These are phyloP conservation scores for Octopus sinensis DNA, from an alignment of 1,140 invertebrate genomes.

Conservation along the genomic window DNA sequence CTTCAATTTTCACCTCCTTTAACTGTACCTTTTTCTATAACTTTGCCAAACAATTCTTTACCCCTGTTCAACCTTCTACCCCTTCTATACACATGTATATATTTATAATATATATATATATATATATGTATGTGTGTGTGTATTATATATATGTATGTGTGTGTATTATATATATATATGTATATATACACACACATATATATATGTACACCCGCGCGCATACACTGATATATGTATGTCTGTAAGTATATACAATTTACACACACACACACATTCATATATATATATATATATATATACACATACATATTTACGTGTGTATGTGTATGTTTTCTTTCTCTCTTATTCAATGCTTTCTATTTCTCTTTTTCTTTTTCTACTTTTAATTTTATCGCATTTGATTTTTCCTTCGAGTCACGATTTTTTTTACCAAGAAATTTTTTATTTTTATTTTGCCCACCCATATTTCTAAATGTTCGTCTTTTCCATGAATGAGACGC, in stretches of 20 bases:
- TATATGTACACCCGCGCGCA: neutral
- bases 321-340: neutral
- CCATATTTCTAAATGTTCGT: too few relatives aligned
- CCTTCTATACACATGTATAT: neutral
- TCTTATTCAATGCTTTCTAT: too few relatives aligned
- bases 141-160: neutral
- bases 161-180: neutral
- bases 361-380: too few relatives aligned
- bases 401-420: too few relatives aligned
- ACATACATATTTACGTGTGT: neutral
- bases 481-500: too few relatives aligned
- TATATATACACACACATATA: neutral
- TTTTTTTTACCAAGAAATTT: too few relatives aligned
- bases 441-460: too few relatives aligned
- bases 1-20: too few relatives aligned
- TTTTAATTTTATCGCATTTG: too few relatives aligned
- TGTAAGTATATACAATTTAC: neutral
- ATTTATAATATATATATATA: slow-evolving; percentile 1
- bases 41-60: too few relatives aligned
- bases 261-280: neutral
- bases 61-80: too few relatives aligned
- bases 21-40: too few relatives aligned
- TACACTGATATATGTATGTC: neutral
- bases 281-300: neutral
- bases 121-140: neutral